Evolutionary conservation across 35 echinoderm and acorn worm genomes (phyloP).

Genomic region (Nesometra sesokonis): DNA sequence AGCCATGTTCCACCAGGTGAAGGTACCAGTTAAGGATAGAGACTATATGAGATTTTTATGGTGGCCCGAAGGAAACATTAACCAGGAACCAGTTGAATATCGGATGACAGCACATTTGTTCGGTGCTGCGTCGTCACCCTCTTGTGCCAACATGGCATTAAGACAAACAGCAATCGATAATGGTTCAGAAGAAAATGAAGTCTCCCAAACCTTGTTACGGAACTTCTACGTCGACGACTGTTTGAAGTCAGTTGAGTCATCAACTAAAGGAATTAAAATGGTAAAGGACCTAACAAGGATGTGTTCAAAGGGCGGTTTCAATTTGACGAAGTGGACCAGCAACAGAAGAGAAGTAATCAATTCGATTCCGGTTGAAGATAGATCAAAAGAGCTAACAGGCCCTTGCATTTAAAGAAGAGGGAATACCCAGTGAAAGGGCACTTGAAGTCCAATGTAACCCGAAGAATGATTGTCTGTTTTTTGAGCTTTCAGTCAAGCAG

Average conservation of each 20-base stretch:
- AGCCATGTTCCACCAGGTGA: neutral
- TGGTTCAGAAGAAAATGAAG: neutral
- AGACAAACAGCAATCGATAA: conserved; percentile 9
- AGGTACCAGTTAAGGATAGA: neutral
- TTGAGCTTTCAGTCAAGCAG: neutral
- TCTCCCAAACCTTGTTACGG: neutral
- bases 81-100: conserved; percentile 16
- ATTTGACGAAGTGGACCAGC: conserved; percentile 8
- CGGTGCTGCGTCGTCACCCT: conserved; percentile 33
- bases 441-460: conserved; percentile 31
- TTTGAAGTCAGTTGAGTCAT: conserved; percentile 17
- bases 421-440: conserved; percentile 33
- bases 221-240: conserved; percentile 40
- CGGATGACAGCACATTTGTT: conserved; percentile 43
- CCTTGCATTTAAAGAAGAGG: neutral
- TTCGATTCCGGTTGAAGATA: neutral
- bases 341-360: conserved; percentile 26
- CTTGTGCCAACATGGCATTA: conserved; percentile 45
- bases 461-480: neutral
- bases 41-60: conserved; percentile 37
- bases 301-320: conserved; percentile 11
- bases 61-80: conserved; percentile 31
- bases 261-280: conserved; percentile 9
- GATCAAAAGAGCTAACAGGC: neutral
- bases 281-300: neutral